Evolutionary conservation across 2,888 invertebrate genomes (phyloP), one percentile per base, ranked within the genome.

Genomic region (Tachystola acroxantha): DNA sequence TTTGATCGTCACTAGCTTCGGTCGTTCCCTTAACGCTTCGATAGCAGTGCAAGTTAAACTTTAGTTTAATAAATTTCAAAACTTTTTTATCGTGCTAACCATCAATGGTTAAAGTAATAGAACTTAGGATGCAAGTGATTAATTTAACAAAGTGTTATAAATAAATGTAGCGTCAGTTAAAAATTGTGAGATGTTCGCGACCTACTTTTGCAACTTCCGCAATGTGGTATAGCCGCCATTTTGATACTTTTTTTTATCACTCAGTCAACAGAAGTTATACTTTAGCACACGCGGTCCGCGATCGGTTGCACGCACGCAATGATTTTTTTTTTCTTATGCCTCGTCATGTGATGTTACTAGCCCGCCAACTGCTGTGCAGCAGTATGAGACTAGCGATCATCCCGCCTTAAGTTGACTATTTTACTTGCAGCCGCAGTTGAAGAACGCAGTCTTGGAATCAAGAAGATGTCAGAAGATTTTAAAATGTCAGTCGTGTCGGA

Each of bases 401-500:
- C 43, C 37, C 42, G 45, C 37, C 45, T 48, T 46, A 45, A 43
- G 36, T 37, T 48, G 45, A 36, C 39, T 45, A 53, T 49, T 68
- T 61, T 54, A 50, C 45, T 74, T 69, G 41, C 65, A 67, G 63
- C 59, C 49, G 52, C 43, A 46, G 52, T 50, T 50, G 53, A 64
- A 64, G 48, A 54, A 5, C 11, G 11, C 26, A 27, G n/a, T 16
- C 26, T 3, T 7, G 6, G 47, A 46, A 46, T 32, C 47, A 57
- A 46, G 47, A 57, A 60, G 43, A 49, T 32, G 34, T 41, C 53
- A 42, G 66, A 62, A 63, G 57, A 60, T 33, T 49, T 9, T 29
- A 36, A 49, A 44, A 58, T 82, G 85, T 76, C 72, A 54, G 69
- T 68, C 68, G 77, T 79, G 72, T 91, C 88, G 91, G 91, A 86